Base-by-base conservation (phyloP, 2,888 invertebrate species). In the Epinotia nisella region DNA sequence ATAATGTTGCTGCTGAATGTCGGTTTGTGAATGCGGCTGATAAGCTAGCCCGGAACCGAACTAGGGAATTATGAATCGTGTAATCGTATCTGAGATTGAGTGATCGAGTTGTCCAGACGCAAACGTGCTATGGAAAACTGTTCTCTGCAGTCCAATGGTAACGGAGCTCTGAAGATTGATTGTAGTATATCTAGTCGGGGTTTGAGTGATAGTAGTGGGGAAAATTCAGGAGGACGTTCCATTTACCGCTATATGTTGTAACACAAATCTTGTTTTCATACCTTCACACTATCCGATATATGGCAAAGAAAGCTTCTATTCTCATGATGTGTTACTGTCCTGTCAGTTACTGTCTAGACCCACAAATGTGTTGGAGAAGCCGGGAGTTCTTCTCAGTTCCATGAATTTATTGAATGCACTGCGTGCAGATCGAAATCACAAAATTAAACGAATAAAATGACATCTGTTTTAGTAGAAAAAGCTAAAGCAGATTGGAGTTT, bases 41-140 rank as follows among this genome's bases (percentile, higher is more conserved):
- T 65, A 51, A 29, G 10, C 58, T 55, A 66, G 21, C 13, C 67
- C 49, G 19, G 11, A 67, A 71, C 55, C 60, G 19, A 49, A 61
- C 61, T 49, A 68, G 55, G 70, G 45, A 70, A 62, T 68, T 61
- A 67, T 67, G 55, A 51, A 13, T 60, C 21, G 21, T 19, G 49
- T 72, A 72, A 72, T 72, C 45, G 45, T 35, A 56, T 49, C 35
- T 21, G 67, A 72, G 67, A 35, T 72, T 72, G 72, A 72, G 19
- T 61, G 66, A 72, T 72, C 24, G 56, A 24, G 7, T 21, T 41
- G 21, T 7, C 55, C n/a, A 11, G 19, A 35, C 5, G 17, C n/a
- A 56, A 51, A 51, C 21, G 45, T 61, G n/a, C 61, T 15, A 13
- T 39, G 53, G 29, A 29, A 64, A 21, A 64, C 17, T 24, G 49